A percentile compares a stretch with the other conserved stretches of the same genome.
phyloP scores from a whole-genome alignment of 2,797 vertebrate species.

The Pteronotus mesoamericanus region DNA sequence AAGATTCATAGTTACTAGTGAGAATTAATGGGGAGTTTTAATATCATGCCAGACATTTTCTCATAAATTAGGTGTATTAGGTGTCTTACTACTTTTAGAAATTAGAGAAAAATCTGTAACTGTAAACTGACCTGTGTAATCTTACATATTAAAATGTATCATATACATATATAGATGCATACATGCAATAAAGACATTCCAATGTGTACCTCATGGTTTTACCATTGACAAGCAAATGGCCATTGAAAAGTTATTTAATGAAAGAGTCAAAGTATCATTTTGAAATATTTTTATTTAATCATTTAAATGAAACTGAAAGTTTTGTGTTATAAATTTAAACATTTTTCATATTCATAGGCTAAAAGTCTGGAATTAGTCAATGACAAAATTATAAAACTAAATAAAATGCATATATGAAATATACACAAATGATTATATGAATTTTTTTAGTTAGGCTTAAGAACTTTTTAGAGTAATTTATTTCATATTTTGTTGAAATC shows the following conservation, averaged over 20 bases:
- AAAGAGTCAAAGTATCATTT: not conserved
- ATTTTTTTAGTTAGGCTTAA: not conserved
- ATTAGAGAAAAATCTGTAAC: conserved; percentile 77
- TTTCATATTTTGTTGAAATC: conserved; percentile 47
- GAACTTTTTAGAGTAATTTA: not conserved
- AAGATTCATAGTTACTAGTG: conserved; percentile 62
- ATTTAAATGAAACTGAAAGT: not conserved
- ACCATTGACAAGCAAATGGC: not conserved
- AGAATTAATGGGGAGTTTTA: conserved; percentile 78
- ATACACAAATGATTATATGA: not conserved
- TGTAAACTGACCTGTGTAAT: conserved; percentile 41
- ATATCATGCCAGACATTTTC: conserved; percentile 76
- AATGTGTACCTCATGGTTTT: not conserved
- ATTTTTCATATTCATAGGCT: not conserved
- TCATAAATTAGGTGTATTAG: conserved; percentile 76
- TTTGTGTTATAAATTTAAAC: not conserved
- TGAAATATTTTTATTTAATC: not conserved
- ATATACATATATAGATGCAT: not conserved
- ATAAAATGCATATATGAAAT: not conserved
- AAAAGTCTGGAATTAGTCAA: not conserved
- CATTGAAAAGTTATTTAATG: conserved; percentile 16
- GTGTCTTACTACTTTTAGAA: conserved; percentile 81
- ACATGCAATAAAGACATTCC: not conserved
- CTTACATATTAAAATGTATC: not conserved
- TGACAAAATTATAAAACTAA: not conserved